phyloP scores from a whole-genome alignment of 2,113 vertebrate species.

The Fregetta grallaria region DNA sequence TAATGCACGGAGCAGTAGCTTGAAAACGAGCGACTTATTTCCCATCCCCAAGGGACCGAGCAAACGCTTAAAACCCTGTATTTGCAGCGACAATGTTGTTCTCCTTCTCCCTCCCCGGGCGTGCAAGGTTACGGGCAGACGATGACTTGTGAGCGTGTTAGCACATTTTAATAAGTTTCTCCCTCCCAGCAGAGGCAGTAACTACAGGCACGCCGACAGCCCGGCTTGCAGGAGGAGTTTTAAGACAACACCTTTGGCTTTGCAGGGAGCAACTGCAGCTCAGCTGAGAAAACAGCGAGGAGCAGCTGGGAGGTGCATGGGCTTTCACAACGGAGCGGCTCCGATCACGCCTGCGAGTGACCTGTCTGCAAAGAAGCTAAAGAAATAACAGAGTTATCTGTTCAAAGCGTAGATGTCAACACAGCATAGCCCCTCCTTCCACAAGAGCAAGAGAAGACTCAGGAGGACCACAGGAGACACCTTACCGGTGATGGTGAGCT shows the following conservation, averaged over 20 bases:
- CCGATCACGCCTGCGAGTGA: accelerated
- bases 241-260: not conserved
- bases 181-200: not conserved
- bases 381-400: not conserved
- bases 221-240: not conserved
- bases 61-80: not conserved
- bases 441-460: not conserved
- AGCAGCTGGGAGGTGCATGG: not conserved
- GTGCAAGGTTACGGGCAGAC: accelerated
- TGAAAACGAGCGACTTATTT: not conserved
- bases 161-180: not conserved
- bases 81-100: not conserved
- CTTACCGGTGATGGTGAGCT: slow-evolving; percentile 67
- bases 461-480: not conserved
- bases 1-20: accelerated
- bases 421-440: not conserved
- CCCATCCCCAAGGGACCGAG: not conserved
- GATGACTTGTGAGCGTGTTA: not conserved
- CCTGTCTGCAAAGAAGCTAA: not conserved
- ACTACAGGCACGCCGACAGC: not conserved
- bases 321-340: accelerated
- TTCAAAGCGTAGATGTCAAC: not conserved
- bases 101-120: not conserved
- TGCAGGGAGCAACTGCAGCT: not conserved
- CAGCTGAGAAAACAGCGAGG: not conserved